Evolutionary conservation across 2,113 vertebrate genomes (phyloP), one percentile per base, ranked within the genome.

Genomic region (Oncorhynchus mykiss): DNA sequence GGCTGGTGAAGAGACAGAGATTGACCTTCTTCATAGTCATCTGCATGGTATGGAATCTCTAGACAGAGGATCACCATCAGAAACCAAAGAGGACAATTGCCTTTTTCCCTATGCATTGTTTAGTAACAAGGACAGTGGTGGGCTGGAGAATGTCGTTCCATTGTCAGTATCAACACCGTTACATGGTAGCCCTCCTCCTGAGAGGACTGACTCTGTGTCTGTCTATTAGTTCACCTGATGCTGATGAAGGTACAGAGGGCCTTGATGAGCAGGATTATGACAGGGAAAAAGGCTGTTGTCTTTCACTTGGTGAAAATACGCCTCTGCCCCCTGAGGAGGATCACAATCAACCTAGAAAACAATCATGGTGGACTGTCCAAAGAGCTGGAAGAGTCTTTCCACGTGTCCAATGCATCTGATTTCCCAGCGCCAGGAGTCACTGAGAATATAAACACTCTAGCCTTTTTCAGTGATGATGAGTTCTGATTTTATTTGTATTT

Each of bases 381-480:
- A 73, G 88, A 89, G 68, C 25, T 93, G 4, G 91, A 91, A 48
- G 90, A 92, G 74, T 84, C 79, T 0, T 79, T 94, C 76, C 82
- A 82, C 1, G 74, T 93, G n/a, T 90, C 91, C 2, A 79, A 80
- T n/a, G 74, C 67, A 77, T 62, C 72, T 29, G 7, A 27, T 74
- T 65, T 75, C 66, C 62, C 57, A 3, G 51, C 14, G 51, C 16
- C 34, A 62, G 82, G 79, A 25, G 7, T 62, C 39, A 25, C 34
- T 16, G 82, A 89, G 62, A 77, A 70, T 8, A 13, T 24, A 51
- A 74, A 84, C 29, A 54, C 73, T 51, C 69, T 2, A 48, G 67
- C 54, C 7, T 80, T 75, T 29, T 29, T 67, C 59, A 92, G 91
- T 66, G 91, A 93, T 69, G 91, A 93, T 68, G 90, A 93, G 5